A percentile compares a stretch with the other conserved stretches of the same genome.
Conservation (phyloP, 2,888 invertebrate genomes). For the Drosophila imparisetae region DNA sequence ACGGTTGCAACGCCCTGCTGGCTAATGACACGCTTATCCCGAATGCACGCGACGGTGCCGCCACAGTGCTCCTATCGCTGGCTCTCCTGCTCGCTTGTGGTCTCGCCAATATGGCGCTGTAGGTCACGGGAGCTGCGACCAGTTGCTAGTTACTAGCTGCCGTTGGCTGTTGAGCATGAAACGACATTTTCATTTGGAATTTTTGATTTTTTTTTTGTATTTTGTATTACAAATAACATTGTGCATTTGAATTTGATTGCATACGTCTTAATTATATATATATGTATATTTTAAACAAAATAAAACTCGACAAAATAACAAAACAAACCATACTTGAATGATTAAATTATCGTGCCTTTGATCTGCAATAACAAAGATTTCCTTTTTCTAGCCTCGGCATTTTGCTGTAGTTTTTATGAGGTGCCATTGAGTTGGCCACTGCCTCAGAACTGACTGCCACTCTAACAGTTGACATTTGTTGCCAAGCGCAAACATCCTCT, state of each 20-base stretch:
- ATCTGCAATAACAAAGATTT: slow-evolving; percentile 43
- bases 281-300: slow-evolving; percentile 25
- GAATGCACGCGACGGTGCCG: slow-evolving; percentile 75
- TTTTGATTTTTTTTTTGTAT: slow-evolving; percentile 5
- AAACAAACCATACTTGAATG: slow-evolving; percentile 3
- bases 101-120: slow-evolving; percentile 36
- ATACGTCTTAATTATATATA: background rate
- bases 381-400: slow-evolving; percentile 21
- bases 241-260: slow-evolving; percentile 5
- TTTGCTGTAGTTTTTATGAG: slow-evolving; percentile 71
- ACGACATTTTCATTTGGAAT: slow-evolving; percentile 9
- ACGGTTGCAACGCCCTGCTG: slow-evolving; percentile 80
- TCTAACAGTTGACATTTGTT: slow-evolving; percentile 56
- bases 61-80: slow-evolving; percentile 49
- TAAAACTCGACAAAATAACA: slow-evolving; percentile 17
- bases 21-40: slow-evolving; percentile 71
- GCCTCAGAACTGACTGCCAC: slow-evolving; percentile 28
- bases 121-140: background rate
- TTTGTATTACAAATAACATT: background rate
- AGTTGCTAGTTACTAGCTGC: background rate
- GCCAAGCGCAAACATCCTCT: slow-evolving; percentile 11
- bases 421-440: slow-evolving; percentile 66
- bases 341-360: slow-evolving; percentile 42
- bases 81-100: slow-evolving; percentile 53
- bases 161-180: background rate